A percentile compares a stretch with the other conserved stretches of the same genome.
Conservation (phyloP, 2,113 vertebrate genomes). For the Pluvialis apricaria region DNA sequence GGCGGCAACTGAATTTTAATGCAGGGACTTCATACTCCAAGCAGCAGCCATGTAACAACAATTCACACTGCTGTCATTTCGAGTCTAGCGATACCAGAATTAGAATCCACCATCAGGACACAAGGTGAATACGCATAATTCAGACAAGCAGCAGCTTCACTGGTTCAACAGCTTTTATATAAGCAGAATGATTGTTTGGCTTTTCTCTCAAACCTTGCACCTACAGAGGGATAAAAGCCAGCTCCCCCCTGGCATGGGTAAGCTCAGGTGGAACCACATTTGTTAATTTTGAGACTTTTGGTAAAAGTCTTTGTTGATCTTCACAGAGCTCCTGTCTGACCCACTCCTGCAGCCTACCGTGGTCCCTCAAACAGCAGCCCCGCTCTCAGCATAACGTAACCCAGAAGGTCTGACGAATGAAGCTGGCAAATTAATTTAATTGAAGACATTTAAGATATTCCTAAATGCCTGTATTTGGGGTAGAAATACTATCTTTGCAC, state of each 20-base stretch:
- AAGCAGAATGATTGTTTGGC: background rate
- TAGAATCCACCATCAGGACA: background rate
- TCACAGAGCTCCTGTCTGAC: background rate
- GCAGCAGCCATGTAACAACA: background rate
- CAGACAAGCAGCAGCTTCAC: background rate
- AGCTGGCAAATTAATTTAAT: background rate
- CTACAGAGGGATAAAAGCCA: background rate
- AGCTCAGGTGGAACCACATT: background rate
- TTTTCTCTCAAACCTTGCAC: background rate
- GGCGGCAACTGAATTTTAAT: background rate
- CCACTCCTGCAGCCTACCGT: background rate
- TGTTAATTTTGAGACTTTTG: background rate
- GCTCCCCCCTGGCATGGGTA: background rate
- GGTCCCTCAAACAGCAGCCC: background rate
- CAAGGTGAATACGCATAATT: fast-evolving
- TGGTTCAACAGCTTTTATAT: background rate
- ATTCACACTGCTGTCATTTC: background rate
- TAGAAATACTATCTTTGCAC: background rate
- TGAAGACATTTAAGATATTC: background rate
- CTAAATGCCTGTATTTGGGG: background rate
- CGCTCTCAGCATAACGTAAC: fast-evolving
- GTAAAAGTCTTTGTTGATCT: background rate
- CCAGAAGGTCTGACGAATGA: background rate
- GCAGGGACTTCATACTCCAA: background rate
- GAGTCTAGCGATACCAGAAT: background rate